Evolutionary conservation across 2,113 vertebrate genomes (phyloP), one percentile per base, ranked within the genome.

Genomic region (Actinemys pallida): DNA sequence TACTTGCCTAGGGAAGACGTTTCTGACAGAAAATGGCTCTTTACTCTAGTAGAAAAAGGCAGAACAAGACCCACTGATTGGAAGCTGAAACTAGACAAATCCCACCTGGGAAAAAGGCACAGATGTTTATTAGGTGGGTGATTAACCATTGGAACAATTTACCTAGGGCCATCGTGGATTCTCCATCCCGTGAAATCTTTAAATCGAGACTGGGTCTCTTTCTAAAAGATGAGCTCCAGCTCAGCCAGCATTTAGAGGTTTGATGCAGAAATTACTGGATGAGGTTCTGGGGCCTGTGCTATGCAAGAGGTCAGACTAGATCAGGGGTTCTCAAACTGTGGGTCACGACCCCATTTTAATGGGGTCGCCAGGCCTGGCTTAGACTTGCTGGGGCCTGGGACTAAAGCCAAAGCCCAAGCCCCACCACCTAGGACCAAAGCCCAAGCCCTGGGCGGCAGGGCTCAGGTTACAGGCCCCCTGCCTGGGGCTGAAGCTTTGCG

Each of bases 31-130:
- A 39, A n/a, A 17, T 90, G 81, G 42, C 2, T 87, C 49, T 50
- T 69, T 69, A 59, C 27, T 59, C 25, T 59, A 69, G 62, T 17
- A n/a, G 62, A n/a, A 72, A 39, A 72, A 72, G 65, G 65, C 65
- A 72, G 17, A 27, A 31, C 12, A 19, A 39, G 72, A 2, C 0
- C 29, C 0, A 45, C 19, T 19, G n/a, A 19, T n/a, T 69, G 62
- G 16, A 72, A 39, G 35, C 17, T 39, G 65, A 72, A 39, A 20
- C n/a, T 10, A 72, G n/a, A 72, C n/a, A 20, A 39, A 22, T 72
- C 8, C 17, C 65, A 35, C 16, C 65, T 20, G n/a, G 65, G 19
- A 69, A 69, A n/a, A 35, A n/a, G 35, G 8, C 35, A 19, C 9
- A 10, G 9, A 22, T 10, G 39, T 62, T 72, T 72, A 39, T 72